Conservation (phyloP, 2,113 vertebrate genomes). For the Nothobranchius kuhntae region DNA sequence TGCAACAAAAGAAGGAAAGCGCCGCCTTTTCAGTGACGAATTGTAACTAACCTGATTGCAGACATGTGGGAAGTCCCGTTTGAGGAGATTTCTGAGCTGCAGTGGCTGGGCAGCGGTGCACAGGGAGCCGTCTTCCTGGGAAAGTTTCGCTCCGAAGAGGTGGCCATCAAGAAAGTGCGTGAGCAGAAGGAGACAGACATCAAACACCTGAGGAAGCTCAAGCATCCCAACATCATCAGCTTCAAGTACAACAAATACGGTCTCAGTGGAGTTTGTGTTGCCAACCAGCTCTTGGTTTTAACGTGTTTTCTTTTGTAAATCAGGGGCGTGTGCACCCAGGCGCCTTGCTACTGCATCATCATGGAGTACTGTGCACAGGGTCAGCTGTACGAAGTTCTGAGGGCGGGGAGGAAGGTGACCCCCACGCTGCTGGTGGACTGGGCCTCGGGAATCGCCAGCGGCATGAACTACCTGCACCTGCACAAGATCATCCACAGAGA, state of each 20-base stretch:
- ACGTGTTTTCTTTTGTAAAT: slow-evolving; percentile 17
- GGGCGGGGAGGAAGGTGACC: slow-evolving; percentile 91
- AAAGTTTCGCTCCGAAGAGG: slow-evolving; percentile 93
- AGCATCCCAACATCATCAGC: slow-evolving; percentile 97
- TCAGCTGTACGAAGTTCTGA: slow-evolving; percentile 94
- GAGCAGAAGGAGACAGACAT: slow-evolving; percentile 99
- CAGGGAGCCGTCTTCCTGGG: slow-evolving; percentile 97
- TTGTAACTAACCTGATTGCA: slow-evolving; percentile 59
- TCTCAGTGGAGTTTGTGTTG: no score
- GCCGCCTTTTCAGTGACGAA: slow-evolving; percentile 2
- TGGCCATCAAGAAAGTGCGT: slow-evolving; percentile 99
- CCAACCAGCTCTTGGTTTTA: neutral
- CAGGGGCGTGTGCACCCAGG: slow-evolving; percentile 97
- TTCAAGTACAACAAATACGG: slow-evolving; percentile 87
- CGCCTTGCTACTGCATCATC: slow-evolving; percentile 97
- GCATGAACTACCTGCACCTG: slow-evolving; percentile 98
- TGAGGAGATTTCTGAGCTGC: slow-evolving; percentile 97
- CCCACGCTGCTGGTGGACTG: slow-evolving; percentile 94
- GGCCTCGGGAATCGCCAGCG: slow-evolving; percentile 96
- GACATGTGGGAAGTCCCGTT: slow-evolving; percentile 98
- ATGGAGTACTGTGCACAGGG: slow-evolving; percentile 99
- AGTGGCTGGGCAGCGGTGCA: slow-evolving; percentile 97
- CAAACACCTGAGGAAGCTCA: slow-evolving; percentile 94
- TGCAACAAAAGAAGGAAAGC: neutral
- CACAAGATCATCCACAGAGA: slow-evolving; percentile 99